Evolutionary conservation across 2,797 vertebrate genomes (phyloP).

Genomic region (Semotilus atromaculatus): DNA sequence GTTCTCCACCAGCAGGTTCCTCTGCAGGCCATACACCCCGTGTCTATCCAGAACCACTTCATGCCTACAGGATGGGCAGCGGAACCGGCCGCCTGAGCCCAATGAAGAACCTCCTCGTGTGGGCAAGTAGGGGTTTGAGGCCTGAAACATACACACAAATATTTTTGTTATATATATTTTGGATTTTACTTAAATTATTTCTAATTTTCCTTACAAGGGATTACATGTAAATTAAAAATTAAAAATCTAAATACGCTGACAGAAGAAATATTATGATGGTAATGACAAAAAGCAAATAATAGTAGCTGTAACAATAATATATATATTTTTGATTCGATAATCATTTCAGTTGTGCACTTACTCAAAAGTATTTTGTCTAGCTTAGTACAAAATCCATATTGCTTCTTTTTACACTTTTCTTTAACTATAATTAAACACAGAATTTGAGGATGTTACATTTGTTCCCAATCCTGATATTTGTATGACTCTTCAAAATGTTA

Average conservation of each 20-base stretch:
- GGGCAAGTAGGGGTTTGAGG: constrained; percentile 92
- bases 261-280: not conserved
- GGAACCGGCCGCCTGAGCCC: constrained; percentile 90
- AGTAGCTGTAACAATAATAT: not conserved
- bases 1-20: constrained; percentile 96
- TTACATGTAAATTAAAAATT: not conserved
- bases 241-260: not conserved
- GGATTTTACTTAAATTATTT: not conserved
- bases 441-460: not conserved
- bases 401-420: not conserved
- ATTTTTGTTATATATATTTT: not conserved
- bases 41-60: constrained; percentile 95
- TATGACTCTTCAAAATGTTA: not conserved
- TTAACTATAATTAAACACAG: not conserved
- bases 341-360: not conserved
- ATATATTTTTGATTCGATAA: not conserved
- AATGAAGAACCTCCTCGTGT: constrained; percentile 84
- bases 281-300: not conserved
- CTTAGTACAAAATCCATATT: not conserved
- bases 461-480: not conserved
- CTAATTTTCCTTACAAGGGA: not conserved
- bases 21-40: constrained; percentile 93
- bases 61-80: constrained; percentile 93
- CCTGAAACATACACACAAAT: constrained; percentile 72
- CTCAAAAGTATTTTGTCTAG: not conserved